Conservation (phyloP, 2,797 vertebrate genomes). For the Psittacula derbiana region DNA sequence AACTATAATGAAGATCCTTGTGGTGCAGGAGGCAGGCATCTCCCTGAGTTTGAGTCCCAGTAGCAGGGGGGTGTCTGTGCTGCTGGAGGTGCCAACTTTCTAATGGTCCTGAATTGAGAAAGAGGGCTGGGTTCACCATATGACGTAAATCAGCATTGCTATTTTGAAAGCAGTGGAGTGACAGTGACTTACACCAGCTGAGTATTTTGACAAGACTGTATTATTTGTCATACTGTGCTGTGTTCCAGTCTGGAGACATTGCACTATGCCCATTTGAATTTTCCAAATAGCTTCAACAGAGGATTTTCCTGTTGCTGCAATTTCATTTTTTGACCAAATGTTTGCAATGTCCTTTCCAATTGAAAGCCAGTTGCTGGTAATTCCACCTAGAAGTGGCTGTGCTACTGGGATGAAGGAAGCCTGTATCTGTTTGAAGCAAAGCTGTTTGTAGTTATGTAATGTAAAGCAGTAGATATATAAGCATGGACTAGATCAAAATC, state of each 20-base stretch:
- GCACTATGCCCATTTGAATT: background rate
- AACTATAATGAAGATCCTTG: background rate
- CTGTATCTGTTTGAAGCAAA: background rate
- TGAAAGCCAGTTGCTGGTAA: background rate
- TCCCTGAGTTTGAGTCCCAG: background rate
- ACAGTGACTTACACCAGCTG: background rate
- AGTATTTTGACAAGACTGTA: background rate
- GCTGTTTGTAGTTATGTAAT: background rate
- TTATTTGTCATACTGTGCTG: background rate
- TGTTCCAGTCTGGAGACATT: background rate
- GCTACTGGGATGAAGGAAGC: background rate
- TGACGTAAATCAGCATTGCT: background rate
- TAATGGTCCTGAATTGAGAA: background rate
- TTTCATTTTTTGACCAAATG: background rate
- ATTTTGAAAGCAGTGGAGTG: background rate
- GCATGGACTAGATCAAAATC: background rate
- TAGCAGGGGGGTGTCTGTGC: background rate
- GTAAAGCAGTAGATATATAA: background rate
- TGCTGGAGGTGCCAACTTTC: background rate
- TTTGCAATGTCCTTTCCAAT: background rate
- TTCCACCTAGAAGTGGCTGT: background rate
- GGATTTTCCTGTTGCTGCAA: background rate
- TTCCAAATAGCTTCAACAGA: background rate
- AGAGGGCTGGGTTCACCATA: rapidly evolving
- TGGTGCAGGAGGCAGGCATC: background rate